Base-by-base conservation (phyloP, 1,140 invertebrate genomes). In the Zaprionus ghesquierei region DNA sequence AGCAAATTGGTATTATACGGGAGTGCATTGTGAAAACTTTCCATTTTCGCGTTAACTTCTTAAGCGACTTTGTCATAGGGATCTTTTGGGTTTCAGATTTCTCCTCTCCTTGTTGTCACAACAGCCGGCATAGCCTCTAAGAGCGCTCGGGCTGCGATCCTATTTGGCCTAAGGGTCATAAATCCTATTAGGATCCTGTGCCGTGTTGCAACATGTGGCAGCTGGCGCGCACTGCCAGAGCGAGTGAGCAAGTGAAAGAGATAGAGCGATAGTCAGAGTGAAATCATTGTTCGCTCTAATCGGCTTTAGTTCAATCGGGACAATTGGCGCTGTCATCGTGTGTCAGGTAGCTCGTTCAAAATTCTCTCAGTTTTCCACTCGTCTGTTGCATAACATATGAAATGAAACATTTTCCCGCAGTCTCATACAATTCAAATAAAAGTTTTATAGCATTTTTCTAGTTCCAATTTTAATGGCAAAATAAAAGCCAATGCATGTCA, bases 151-250 rank as follows among this genome's bases (percentile, higher is more conserved):
- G 10, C 18, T 22, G 51, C 18, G 23, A 18, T 29, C 54, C 35
- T 27, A n/a, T 80, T 66, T 53, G 64, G 31, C 55, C 74, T 41
- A 78, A 84, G 62, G 80, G 72, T 82, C 80, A 72, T 79, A 84
- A 84, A 82, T 82, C 80, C 80, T 84, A 82, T 82, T 82, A 82
- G 72, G 84, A 76, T 59, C 66, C 69, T 62, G n/a, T 6, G 46
- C 46, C 29, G 27, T 20, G 9, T 64, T 68, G 76, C 76, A 82
- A 76, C 76, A 82, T 82, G 80, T 79, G 80, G 82, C 55, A 60
- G 76, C 72, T 69, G 66, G 61, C 46, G 29, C 18, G 2, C 46
- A 53, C 63, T 70, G 27, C 33, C 25, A 60, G 23, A 41, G 18
- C 31, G 1, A 33, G 31, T 12, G 29, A 29, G 29, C 13, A 12